These are phyloP conservation scores for Bombus waltoni DNA, from an alignment of 1,140 invertebrate species.

Conservation along the genomic window DNA sequence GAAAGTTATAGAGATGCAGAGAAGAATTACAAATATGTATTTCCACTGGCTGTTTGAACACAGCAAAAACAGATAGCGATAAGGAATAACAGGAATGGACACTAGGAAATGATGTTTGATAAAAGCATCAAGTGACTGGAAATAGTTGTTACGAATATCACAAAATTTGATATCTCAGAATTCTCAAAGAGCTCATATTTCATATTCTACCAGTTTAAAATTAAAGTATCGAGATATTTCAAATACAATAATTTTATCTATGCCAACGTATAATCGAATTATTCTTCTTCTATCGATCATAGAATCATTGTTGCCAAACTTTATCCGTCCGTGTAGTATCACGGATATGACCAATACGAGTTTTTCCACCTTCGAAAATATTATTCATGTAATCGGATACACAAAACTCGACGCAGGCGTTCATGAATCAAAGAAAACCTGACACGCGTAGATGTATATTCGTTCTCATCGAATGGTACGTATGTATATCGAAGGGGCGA, in stretches of 20 bases:
- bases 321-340: no score
- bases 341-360: background rate
- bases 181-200: no score
- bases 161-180: background rate
- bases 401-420: background rate
- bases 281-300: no score
- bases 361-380: background rate
- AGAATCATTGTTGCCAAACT: no score
- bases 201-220: no score
- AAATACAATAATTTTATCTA: no score
- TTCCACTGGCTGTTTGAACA: no score
- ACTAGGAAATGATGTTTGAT: background rate
- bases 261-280: no score
- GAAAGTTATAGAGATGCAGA: no score
- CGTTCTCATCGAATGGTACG: constrained; percentile 18
- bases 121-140: background rate
- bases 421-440: constrained; percentile 49
- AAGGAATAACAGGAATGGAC: background rate
- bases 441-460: constrained; percentile 7
- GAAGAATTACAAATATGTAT: no score
- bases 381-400: background rate
- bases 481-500: background rate
- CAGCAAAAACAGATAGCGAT: background rate
- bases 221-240: no score
- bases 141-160: background rate